Evolutionary conservation across 2,797 vertebrate genomes (phyloP).

Genomic region (Pipistrellus pygmaeus): DNA sequence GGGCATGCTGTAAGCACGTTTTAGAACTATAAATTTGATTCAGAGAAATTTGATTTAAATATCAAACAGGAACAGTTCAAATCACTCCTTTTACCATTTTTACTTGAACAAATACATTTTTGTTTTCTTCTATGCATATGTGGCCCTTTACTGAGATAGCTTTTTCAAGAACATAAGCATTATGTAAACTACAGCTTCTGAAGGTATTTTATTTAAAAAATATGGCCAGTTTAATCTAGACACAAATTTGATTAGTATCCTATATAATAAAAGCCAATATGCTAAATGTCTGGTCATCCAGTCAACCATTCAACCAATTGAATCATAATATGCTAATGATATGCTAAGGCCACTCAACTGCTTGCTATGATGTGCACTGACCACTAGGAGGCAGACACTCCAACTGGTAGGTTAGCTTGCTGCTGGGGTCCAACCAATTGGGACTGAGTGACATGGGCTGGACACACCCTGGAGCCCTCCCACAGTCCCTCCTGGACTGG

Average conservation of each 20-base stretch:
- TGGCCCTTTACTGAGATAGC: neutral
- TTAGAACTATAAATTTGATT: conserved; percentile 27
- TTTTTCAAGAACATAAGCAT: neutral
- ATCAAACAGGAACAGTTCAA: neutral
- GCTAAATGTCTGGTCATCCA: too few relatives aligned
- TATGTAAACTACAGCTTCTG: neutral
- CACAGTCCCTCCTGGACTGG: too few relatives aligned
- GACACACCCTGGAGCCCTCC: too few relatives aligned
- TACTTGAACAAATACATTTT: neutral
- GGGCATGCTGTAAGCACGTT: neutral
- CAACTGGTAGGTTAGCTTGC: too few relatives aligned
- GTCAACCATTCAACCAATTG: too few relatives aligned
- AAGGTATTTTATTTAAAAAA: conserved; percentile 7
- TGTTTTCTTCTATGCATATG: neutral
- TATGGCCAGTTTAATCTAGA: neutral
- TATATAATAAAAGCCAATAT: too few relatives aligned
- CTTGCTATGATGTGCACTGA: too few relatives aligned
- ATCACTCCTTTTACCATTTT: neutral
- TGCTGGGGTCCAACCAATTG: too few relatives aligned
- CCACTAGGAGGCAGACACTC: too few relatives aligned
- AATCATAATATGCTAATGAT: too few relatives aligned
- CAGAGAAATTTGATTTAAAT: conserved; percentile 25
- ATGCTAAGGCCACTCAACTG: too few relatives aligned
- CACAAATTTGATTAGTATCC: neutral
- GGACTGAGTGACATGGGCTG: too few relatives aligned